These are phyloP conservation scores for Eledona agricola DNA, from an alignment of 2,888 invertebrate species.

Conservation along the genomic window DNA sequence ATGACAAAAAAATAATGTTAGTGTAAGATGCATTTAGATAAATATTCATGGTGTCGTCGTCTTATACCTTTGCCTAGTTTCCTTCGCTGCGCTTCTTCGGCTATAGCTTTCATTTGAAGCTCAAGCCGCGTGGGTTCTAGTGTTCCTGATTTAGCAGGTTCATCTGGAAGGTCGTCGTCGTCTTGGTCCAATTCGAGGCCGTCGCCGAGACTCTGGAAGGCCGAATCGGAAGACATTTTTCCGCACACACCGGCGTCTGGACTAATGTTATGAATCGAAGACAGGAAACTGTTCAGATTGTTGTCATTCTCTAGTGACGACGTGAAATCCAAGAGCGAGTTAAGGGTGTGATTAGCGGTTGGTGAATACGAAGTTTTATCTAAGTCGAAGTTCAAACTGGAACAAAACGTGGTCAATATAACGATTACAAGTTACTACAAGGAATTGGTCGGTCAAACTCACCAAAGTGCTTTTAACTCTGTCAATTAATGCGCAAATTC, in stretches of 20 bases:
- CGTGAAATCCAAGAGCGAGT: constrained; percentile 58
- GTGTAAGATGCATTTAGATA: background rate
- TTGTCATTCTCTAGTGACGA: constrained; percentile 51
- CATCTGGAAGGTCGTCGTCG: constrained; percentile 48
- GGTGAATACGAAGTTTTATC: constrained; percentile 43
- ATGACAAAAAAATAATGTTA: constrained; percentile 21
- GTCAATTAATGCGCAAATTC: constrained; percentile 11
- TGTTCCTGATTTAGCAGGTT: constrained; percentile 32
- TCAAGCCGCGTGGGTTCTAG: constrained; percentile 63
- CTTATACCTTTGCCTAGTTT: constrained; percentile 62
- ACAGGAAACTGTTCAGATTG: constrained; percentile 50
- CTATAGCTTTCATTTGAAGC: constrained; percentile 68
- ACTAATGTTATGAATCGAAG: constrained; percentile 62
- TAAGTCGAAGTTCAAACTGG: constrained; percentile 52
- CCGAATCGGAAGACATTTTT: constrained; percentile 67
- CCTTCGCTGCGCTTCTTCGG: constrained; percentile 60
- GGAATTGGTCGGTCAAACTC: constrained; percentile 2
- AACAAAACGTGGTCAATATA: constrained; percentile 37
- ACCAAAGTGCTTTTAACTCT: constrained; percentile 1
- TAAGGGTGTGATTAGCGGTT: constrained; percentile 45
- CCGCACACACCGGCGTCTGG: constrained; percentile 67
- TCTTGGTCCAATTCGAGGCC: constrained; percentile 58
- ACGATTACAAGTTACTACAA: background rate
- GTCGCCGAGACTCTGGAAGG: constrained; percentile 62
- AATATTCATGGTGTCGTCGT: background rate